phyloP scores from a whole-genome alignment of 2,113 vertebrate species.

The Vulpes vulpes region DNA sequence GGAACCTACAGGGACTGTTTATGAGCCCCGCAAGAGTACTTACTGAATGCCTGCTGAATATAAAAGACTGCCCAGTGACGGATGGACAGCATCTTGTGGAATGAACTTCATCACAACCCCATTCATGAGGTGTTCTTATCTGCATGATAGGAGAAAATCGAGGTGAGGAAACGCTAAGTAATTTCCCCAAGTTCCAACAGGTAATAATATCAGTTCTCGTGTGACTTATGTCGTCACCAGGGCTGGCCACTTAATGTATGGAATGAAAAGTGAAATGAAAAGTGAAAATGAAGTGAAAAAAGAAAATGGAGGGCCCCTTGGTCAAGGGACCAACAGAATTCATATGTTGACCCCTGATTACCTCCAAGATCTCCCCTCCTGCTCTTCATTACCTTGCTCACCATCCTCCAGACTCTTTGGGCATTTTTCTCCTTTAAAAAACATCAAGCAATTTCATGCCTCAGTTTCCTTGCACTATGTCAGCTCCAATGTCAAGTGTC shows the following conservation, averaged over 20 bases:
- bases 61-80: neutral
- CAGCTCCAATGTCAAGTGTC: neutral
- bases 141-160: neutral
- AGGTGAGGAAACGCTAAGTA: neutral
- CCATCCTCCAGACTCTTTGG: neutral
- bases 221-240: neutral
- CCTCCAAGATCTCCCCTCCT: neutral
- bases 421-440: neutral
- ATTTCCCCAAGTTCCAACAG: neutral
- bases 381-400: neutral
- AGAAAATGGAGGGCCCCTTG: neutral
- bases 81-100: neutral
- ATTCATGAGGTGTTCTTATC: neutral
- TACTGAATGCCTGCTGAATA: neutral
- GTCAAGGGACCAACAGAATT: neutral
- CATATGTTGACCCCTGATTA: neutral
- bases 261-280: neutral
- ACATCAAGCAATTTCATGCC: neutral
- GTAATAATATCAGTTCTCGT: neutral
- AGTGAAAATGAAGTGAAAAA: conserved; percentile 4
- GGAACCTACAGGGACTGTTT: neutral
- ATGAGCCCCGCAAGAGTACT: neutral
- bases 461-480: no score
- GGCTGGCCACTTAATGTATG: neutral
- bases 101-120: neutral